Base-by-base conservation (phyloP, 2,888 invertebrate genomes). In the Caenorhabditis afra region DNA sequence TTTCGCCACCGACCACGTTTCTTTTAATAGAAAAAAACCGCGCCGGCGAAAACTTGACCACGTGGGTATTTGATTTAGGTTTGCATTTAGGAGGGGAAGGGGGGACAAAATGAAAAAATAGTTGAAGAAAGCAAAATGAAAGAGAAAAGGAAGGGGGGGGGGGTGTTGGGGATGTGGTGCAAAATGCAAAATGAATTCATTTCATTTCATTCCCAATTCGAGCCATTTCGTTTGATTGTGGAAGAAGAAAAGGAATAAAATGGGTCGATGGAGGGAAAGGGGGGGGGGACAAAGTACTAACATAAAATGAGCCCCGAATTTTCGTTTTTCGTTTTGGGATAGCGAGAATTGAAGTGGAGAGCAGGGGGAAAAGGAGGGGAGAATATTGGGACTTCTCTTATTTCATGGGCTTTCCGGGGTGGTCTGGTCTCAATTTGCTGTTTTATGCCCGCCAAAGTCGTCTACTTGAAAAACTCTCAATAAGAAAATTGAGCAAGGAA, bases 1-100 rank as follows among this genome's bases (percentile, higher is more conserved):
- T 29, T 29, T 29, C n/a, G n/a, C n/a, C n/a, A n/a, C n/a, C n/a
- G 29, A 29, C 10, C 10, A 7, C 45, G 58, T 23, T 22, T 58
- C 58, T 58, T 58, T 44, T 45, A 58, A 58, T 58, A 44, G 57
- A 58, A 58, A 37, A 39, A 23, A n/a, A 14, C 41, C 16, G 1
- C 39, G 57, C 29, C 29, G 7, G 3, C 8, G 22, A 55, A 57
- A 41, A 10, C 16, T 18, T 39, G 49, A 52, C 64, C 64, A 64
- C 64, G 64, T 58, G 58, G 44, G 29, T 29, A 29, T 29, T 29
- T 29, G 29, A 29, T 29, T 29, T 29, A n/a, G n/a, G n/a, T 39
- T 39, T 12, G 39, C 8, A 39, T 39, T 10, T 12, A 39, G 12
- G n/a, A n/a, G n/a, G n/a, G n/a, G n/a, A n/a, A n/a, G n/a, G n/a